A percentile compares a stretch with the other conserved stretches of the same genome.
Conservation (phyloP, 2,797 vertebrate genomes). For the Smutsia gigantea region DNA sequence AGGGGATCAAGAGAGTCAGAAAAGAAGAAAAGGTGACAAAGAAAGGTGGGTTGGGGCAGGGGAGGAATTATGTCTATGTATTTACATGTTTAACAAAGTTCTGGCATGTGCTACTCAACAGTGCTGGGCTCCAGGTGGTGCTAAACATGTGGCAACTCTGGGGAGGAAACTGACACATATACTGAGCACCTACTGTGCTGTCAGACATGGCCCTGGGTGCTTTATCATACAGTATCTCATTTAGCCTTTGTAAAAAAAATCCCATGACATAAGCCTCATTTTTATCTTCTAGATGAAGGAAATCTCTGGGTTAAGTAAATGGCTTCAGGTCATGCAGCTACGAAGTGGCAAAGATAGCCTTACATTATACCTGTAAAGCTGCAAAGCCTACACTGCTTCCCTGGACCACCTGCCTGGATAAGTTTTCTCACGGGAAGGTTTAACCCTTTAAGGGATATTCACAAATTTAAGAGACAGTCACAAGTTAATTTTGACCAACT, state of each 20-base stretch:
- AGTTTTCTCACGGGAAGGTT: too few relatives aligned
- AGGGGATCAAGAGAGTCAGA: background rate
- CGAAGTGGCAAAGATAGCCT: too few relatives aligned
- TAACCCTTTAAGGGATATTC: too few relatives aligned
- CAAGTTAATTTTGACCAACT: too few relatives aligned
- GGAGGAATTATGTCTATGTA: background rate
- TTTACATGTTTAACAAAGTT: background rate
- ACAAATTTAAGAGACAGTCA: too few relatives aligned
- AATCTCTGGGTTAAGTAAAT: constrained; percentile 18
- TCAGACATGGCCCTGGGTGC: background rate
- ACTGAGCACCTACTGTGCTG: background rate
- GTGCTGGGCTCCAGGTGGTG: background rate
- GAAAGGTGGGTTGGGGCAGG: background rate
- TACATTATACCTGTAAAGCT: too few relatives aligned
- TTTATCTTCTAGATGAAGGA: constrained; percentile 28
- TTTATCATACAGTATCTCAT: background rate
- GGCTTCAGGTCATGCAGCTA: background rate
- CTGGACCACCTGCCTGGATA: too few relatives aligned
- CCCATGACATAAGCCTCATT: background rate
- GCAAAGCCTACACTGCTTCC: too few relatives aligned
- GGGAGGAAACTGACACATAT: background rate
- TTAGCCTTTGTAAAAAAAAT: background rate
- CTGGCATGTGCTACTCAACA: background rate
- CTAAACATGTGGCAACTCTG: background rate
- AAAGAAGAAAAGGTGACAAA: background rate